These are phyloP conservation scores for Channallabes apus DNA, from an alignment of 2,797 vertebrate genomes.

Conservation along the genomic window DNA sequence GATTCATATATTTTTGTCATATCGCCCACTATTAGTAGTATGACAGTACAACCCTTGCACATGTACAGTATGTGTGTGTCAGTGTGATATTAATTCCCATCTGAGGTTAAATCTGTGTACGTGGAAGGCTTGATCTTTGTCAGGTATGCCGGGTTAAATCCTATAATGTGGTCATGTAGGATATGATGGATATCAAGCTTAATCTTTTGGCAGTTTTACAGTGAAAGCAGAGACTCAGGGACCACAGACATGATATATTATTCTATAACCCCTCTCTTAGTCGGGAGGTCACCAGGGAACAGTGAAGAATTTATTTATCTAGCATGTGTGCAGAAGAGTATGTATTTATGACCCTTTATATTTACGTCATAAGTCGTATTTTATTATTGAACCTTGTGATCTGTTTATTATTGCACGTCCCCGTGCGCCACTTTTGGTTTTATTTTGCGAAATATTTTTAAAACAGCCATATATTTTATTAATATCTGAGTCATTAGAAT, in stretches of 20 bases:
- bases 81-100: slow-evolving; percentile 16
- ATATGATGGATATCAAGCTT: slow-evolving; percentile 43
- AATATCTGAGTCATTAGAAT: neutral
- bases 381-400: neutral
- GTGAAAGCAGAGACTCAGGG: slow-evolving; percentile 22
- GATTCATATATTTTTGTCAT: neutral
- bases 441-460: neutral
- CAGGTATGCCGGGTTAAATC: slow-evolving; percentile 40
- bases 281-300: slow-evolving; percentile 13
- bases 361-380: neutral
- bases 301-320: neutral
- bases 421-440: neutral
- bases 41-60: neutral
- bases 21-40: neutral
- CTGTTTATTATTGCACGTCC: neutral
- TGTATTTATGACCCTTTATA: slow-evolving; percentile 17
- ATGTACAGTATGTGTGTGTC: neutral
- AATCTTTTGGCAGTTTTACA: slow-evolving; percentile 25
- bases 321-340: slow-evolving; percentile 10
- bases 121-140: slow-evolving; percentile 29
- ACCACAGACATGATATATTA: slow-evolving; percentile 35
- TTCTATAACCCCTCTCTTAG: slow-evolving; percentile 1
- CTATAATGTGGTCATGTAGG: slow-evolving; percentile 33
- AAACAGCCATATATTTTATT: neutral
- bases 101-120: slow-evolving; percentile 3